Percentiles rank a stretch among this genome's conserved stretches.
phyloP scores from a whole-genome alignment of 2,888 invertebrate genomes.

The Pterobdella sp. region DNA sequence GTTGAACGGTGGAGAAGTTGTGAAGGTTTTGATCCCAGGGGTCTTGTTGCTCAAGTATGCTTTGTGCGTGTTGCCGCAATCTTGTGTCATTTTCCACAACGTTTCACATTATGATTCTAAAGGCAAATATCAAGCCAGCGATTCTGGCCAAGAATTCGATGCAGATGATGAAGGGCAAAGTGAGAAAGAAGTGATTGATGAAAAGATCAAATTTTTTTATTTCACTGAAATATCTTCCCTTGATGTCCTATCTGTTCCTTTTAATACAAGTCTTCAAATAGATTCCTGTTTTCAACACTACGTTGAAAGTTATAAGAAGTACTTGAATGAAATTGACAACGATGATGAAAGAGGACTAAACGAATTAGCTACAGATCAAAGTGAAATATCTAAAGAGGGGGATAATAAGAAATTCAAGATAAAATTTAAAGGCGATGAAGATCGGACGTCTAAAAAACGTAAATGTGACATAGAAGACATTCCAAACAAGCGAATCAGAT shows the following conservation, averaged over 20 bases:
- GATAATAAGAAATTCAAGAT: no score
- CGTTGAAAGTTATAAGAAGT: not conserved
- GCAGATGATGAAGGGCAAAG: not conserved
- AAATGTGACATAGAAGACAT: no score
- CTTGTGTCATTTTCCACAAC: not conserved
- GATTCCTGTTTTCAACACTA: not conserved
- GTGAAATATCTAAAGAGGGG: no score
- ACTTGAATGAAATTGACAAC: not conserved
- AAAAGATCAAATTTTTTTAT: not conserved
- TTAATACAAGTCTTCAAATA: not conserved
- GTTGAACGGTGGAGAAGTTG: not conserved
- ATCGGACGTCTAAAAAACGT: no score
- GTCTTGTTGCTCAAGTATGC: not conserved
- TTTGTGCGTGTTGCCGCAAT: not conserved
- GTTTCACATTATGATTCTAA: not conserved
- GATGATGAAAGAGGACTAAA: not conserved
- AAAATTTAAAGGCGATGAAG: no score
- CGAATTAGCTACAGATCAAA: no score
- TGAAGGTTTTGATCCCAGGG: not conserved
- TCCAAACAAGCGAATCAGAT: no score
- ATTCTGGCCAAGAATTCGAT: no score
- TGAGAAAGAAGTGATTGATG: not conserved
- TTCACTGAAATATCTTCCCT: not conserved
- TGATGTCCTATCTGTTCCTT: not conserved
- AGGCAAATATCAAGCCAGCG: not conserved